Evolutionary conservation across 2,888 invertebrate species (phyloP), one percentile per base, ranked within the genome.

Genomic region (Xylota sylvarum): DNA sequence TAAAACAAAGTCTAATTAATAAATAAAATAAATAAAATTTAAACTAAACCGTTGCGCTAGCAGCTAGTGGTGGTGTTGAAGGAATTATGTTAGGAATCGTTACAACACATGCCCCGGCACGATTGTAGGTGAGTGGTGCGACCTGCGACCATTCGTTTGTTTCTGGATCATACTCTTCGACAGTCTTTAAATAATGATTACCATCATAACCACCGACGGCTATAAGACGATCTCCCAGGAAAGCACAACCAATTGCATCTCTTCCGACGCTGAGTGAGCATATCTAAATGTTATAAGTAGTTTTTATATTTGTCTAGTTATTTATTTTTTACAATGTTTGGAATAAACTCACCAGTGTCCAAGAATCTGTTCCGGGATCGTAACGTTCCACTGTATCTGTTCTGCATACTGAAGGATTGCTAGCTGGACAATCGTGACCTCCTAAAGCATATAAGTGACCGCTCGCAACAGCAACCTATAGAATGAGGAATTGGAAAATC

Each of bases 161-260:
- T 91, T 95, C 96, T 1, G 98, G 96, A 92, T 98, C 98, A 92
- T 97, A 98, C 83, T 96, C 95, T 91, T 98, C 98, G 1, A 98
- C 98, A 82, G 96, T 95, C 90, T 95, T 96, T 56, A 98, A 94
- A 92, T 97, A 98, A 89, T 96, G 95, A 90, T 96, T 96, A 30
- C 98, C 98, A 93, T 98, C 98, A 92, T 97, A 98, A 0, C 98
- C 98, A 23, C 98, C 98, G 30, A 96, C 95, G 48, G 96, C 96
- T 89, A 96, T 94, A 67, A 97, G 92, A 88, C 94, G 94, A 91
- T 96, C 96, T 14, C 93, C 98, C 10, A 98, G 94, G 43, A 97
- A 93, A 89, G 97, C 97, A 81, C 97, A 96, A 12, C 97, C 98
- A 81, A 98, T 96, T 5, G 97, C 97, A 93, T 98, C 98, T 40